Evolutionary conservation across 2,888 invertebrate species (phyloP).

Genomic region (Amphipoea oculea): DNA sequence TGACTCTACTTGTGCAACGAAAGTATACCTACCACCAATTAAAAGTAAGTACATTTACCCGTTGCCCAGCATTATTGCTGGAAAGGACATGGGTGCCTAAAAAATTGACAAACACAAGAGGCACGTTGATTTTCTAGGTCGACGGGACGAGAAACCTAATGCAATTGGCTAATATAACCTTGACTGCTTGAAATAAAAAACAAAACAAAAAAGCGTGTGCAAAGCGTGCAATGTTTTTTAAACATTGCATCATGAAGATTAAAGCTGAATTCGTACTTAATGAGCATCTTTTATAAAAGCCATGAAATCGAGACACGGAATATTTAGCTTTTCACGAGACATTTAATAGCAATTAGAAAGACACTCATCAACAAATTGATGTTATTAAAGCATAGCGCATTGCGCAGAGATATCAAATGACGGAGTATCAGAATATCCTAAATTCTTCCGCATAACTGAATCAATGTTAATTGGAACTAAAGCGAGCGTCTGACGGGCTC

Average conservation of each 20-base stretch:
- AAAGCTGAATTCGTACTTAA: neutral
- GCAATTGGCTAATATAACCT: neutral
- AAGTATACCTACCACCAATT: no score
- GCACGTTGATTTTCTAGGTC: neutral
- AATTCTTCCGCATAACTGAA: slow-evolving; percentile 69
- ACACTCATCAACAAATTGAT: slow-evolving; percentile 24
- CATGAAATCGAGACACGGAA: neutral
- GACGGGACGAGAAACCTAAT: neutral
- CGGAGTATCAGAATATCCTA: slow-evolving; percentile 47
- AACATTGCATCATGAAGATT: neutral
- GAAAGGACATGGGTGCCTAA: neutral
- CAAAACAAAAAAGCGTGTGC: neutral
- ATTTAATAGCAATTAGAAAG: slow-evolving; percentile 10
- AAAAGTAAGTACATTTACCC: no score
- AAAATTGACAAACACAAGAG: neutral
- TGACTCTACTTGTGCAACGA: no score
- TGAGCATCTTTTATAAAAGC: neutral
- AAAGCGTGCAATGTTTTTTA: neutral
- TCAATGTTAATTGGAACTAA: slow-evolving; percentile 73
- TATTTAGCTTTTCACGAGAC: no score
- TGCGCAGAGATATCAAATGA: slow-evolving; percentile 30
- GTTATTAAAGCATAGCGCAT: neutral
- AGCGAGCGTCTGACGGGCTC: slow-evolving; percentile 59
- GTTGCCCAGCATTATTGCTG: neutral
- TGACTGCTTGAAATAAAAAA: neutral